Base-by-base conservation (phyloP, 2,888 invertebrate genomes). In the Chrysolina oricalcia region DNA sequence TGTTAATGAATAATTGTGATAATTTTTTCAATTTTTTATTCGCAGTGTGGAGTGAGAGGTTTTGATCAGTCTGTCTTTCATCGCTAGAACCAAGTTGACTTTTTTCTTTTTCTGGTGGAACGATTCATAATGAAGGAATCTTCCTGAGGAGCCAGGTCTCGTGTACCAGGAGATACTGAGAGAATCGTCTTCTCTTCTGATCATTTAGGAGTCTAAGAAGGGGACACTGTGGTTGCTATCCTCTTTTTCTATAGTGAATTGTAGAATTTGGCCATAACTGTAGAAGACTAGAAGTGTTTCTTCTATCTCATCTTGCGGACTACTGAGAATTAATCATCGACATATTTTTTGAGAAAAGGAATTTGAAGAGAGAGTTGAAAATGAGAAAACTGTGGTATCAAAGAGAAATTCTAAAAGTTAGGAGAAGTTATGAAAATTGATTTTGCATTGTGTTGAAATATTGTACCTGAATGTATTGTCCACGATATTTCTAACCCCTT, bases 141-240 rank as follows among this genome's bases (percentile, higher is more conserved):
- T 48, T 6, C 48, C 48, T 48, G 48, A 48, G 48, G n/a, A 48
- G 13, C 48, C 48, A 48, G 48, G n/a, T 48, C 13, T 48, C 9
- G 48, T 48, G 48, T 48, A 48, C n/a, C 48, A 48, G 5, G 48
- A 10, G 5, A 13, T 48, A n/a, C 5, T 48, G 13, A 48, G 5
- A 13, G 48, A 10, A 48, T 48, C 13, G n/a, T 48, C 48, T 13
- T 48, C 48, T 48, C 64, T 76, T 67, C 76, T 64, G 41, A 76
- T 77, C 6, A 74, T 21, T 43, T 48, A 73, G 11, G 77, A 79
- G 53, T 80, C 77, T 2, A 78, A 63, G 40, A 78, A 79, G 27
- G 73, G 74, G n/a, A 76, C 77, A 53, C 72, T 68, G 13, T 23
- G 50, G n/a, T 66, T 27, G 11, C 15, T 46, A n/a, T 74, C 59